These are phyloP conservation scores for Apostichopus californicus DNA, from an alignment of 35 echinoderm and acorn worm genomes.

Conservation along the genomic window DNA sequence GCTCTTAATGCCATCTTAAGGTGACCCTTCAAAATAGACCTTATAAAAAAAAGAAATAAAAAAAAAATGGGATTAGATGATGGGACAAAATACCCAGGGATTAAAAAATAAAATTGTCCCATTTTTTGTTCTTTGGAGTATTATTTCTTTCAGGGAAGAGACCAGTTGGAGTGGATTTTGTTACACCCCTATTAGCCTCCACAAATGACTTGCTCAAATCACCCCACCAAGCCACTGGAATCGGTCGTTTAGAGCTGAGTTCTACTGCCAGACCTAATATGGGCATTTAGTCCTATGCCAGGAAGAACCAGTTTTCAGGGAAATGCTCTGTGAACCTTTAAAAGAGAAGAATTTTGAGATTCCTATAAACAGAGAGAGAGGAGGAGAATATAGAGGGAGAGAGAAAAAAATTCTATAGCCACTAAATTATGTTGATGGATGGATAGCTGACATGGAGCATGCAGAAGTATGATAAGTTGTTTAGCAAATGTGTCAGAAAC, in stretches of 20 bases:
- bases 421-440: slow-evolving; percentile 37
- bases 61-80: neutral
- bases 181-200: neutral
- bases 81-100: neutral
- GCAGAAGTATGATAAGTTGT: slow-evolving; percentile 44
- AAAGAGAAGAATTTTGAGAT: neutral
- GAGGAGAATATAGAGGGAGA: neutral
- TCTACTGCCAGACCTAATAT: neutral
- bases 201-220: neutral
- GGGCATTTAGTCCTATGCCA: neutral
- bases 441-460: slow-evolving; percentile 34
- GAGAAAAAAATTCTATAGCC: neutral
- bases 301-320: neutral
- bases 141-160: neutral
- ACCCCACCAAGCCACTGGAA: neutral
- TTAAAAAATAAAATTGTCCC: neutral
- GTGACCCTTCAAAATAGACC: neutral
- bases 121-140: neutral
- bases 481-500: slow-evolving; percentile 50
- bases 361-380: neutral
- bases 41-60: neutral
- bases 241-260: neutral
- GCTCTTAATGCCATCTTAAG: neutral
- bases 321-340: neutral
- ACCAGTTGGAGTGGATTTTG: neutral